phyloP scores from a whole-genome alignment of 2,797 vertebrate genomes.

The Xiphophorus birchmanni region DNA sequence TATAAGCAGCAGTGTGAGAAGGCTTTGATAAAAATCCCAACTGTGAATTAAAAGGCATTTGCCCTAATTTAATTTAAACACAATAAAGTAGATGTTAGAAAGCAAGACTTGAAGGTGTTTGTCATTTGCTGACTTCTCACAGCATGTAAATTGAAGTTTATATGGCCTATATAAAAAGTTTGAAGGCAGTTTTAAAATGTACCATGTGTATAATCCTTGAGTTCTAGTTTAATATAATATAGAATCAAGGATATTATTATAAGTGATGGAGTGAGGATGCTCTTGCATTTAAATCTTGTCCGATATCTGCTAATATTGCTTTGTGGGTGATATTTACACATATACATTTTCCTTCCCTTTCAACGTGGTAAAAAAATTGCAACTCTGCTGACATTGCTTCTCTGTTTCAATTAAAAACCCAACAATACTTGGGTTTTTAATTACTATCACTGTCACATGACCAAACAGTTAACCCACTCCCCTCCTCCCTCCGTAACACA shows the following conservation, averaged over 20 bases:
- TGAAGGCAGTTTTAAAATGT: not conserved
- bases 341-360: too few relatives aligned
- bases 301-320: too few relatives aligned
- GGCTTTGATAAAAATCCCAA: not conserved
- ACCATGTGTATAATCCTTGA: not conserved
- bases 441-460: too few relatives aligned
- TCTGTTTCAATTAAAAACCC: too few relatives aligned
- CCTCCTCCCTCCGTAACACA: not conserved
- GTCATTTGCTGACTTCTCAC: not conserved
- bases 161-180: not conserved
- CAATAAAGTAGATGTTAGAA: not conserved
- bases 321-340: too few relatives aligned
- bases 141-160: not conserved
- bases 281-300: too few relatives aligned
- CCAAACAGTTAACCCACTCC: too few relatives aligned
- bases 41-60: not conserved
- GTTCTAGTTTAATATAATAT: not conserved
- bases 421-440: too few relatives aligned
- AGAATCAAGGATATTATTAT: not conserved
- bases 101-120: not conserved
- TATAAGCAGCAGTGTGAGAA: constrained; percentile 6
- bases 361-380: too few relatives aligned
- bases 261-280: not conserved
- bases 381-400: too few relatives aligned
- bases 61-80: not conserved